phyloP scores from a whole-genome alignment of 1,140 invertebrate species.

The Apis mellifera region DNA sequence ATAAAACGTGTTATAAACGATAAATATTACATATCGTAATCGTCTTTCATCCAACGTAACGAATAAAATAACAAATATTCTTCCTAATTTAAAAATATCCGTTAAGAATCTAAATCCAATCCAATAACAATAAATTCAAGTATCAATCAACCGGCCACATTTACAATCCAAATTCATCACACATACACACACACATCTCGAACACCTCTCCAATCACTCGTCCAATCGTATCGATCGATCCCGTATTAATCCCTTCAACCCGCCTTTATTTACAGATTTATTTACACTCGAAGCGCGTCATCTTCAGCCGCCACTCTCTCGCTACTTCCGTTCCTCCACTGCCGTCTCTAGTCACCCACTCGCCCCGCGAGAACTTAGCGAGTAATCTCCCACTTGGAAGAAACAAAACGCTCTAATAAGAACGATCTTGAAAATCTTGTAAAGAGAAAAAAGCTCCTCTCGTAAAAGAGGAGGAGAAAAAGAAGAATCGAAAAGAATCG shows the following conservation, averaged over 20 bases:
- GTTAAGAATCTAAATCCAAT: no score
- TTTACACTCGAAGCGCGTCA: constrained; percentile 13
- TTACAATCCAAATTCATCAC: background rate
- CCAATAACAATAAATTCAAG: background rate
- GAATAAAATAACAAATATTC: background rate
- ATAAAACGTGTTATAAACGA: background rate
- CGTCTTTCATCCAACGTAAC: background rate
- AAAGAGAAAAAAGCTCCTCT: background rate
- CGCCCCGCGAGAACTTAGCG: background rate
- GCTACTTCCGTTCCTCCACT: constrained; percentile 10
- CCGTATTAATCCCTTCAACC: background rate
- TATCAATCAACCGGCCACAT: no score
- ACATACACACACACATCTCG: no score
- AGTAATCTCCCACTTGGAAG: background rate
- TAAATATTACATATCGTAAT: no score
- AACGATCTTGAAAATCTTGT: background rate
- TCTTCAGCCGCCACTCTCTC: constrained; percentile 15
- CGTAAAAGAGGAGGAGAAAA: background rate
- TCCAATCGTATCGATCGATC: background rate
- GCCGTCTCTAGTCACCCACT: background rate
- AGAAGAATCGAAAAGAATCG: constrained; percentile 1
- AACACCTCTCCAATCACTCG: background rate
- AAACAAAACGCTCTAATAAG: background rate
- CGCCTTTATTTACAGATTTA: constrained; percentile 13
- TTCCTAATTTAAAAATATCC: no score